Conservation (phyloP, 2,113 vertebrate genomes). For the Ptilorrhoa leucosticta region DNA sequence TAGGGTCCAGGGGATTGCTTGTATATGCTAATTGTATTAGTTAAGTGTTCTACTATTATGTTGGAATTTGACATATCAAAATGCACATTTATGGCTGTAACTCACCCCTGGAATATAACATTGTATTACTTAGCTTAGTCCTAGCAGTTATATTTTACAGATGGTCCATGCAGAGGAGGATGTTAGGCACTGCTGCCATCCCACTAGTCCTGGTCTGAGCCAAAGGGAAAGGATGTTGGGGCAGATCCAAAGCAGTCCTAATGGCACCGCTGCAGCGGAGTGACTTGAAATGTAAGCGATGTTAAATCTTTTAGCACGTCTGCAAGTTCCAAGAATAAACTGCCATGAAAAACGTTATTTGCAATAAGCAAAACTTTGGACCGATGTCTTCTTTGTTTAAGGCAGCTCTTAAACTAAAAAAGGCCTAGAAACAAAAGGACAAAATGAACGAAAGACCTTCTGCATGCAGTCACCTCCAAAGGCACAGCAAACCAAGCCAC, state of each 20-base stretch:
- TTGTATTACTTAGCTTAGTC: neutral
- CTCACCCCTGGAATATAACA: neutral
- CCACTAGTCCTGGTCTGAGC: neutral
- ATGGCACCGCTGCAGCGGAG: fast-evolving
- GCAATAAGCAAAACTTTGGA: neutral
- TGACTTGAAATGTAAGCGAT: neutral
- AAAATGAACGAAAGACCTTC: neutral
- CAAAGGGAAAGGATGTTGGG: neutral
- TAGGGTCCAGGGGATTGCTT: neutral
- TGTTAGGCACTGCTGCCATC: fast-evolving
- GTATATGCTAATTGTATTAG: neutral
- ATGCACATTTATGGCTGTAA: neutral
- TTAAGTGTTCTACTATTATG: neutral
- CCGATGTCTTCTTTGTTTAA: neutral
- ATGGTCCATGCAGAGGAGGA: fast-evolving
- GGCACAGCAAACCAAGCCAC: neutral
- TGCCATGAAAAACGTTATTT: neutral
- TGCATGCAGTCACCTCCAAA: neutral
- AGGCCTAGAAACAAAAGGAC: neutral
- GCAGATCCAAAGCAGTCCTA: neutral
- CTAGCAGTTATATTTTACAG: neutral
- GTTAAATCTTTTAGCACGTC: neutral
- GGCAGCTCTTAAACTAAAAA: neutral
- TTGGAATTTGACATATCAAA: neutral
- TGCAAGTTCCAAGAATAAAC: neutral